Percentiles rank a stretch among this genome's conserved stretches.
Conservation (phyloP, 2,797 vertebrate genomes). For the Gymnodraco acuticeps region DNA sequence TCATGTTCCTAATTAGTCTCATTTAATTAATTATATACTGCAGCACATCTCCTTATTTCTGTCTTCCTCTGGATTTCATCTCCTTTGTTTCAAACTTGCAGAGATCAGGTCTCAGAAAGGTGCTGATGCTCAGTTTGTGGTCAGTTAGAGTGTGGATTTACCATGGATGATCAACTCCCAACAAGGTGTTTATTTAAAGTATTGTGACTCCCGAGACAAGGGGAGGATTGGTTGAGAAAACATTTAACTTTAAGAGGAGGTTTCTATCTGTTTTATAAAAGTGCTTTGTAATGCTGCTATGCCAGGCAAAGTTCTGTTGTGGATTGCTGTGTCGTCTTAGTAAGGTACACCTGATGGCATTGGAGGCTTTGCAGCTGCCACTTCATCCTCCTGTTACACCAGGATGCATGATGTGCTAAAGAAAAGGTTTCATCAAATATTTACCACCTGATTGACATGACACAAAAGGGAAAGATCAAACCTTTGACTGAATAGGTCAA, state of each 20-base stretch:
- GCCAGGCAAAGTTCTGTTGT: constrained; percentile 26
- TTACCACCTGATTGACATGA: constrained; percentile 81
- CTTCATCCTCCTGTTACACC: constrained; percentile 79
- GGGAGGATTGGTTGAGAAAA: background rate
- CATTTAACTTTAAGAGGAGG: background rate
- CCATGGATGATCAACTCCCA: constrained; percentile 1
- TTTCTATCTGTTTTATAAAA: constrained; percentile 8
- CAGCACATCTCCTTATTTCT: constrained; percentile 83
- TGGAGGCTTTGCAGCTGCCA: constrained; percentile 81
- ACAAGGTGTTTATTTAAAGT: constrained; percentile 33
- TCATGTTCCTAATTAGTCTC: constrained; percentile 92
- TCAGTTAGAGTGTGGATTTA: constrained; percentile 7
- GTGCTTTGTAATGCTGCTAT: constrained; percentile 25
- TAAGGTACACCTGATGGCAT: constrained; percentile 78
- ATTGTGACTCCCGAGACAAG: background rate
- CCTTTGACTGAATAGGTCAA: constrained; percentile 78
- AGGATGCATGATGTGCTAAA: constrained; percentile 72
- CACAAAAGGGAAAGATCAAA: constrained; percentile 82
- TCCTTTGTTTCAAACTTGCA: constrained; percentile 69
- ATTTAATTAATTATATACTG: constrained; percentile 92
- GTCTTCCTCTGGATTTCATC: constrained; percentile 65
- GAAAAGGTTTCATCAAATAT: constrained; percentile 87
- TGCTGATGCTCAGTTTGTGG: constrained; percentile 20
- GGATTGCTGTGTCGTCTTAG: constrained; percentile 66
- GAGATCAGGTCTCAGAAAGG: constrained; percentile 40